These are phyloP conservation scores for Notarius lentiginosus DNA, from an alignment of 2,113 vertebrate genomes.

Conservation along the genomic window DNA sequence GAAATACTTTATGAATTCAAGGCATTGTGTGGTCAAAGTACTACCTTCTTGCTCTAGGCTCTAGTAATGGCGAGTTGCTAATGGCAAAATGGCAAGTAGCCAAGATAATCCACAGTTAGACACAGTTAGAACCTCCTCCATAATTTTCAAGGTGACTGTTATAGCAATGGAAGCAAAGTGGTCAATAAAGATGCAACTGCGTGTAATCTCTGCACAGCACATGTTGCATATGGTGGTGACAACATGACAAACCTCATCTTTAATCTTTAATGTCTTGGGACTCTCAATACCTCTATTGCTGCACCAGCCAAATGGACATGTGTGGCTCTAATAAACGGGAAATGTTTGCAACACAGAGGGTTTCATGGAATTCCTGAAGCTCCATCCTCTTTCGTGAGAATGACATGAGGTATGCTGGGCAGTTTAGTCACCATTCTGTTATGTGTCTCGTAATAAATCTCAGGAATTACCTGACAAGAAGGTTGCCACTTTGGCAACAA, in stretches of 20 bases:
- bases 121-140: background rate
- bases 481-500: slow-evolving; percentile 1
- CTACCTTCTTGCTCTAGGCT: background rate
- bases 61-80: background rate
- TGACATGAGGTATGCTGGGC: background rate
- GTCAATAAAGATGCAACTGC: slow-evolving; percentile 3
- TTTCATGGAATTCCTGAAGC: background rate
- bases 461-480: background rate
- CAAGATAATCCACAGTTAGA: slow-evolving; percentile 16
- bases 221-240: background rate
- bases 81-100: slow-evolving; percentile 21
- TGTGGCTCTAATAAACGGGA: background rate
- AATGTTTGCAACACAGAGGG: background rate
- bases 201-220: background rate
- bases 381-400: background rate
- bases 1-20: background rate
- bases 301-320: background rate
- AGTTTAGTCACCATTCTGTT: background rate
- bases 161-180: background rate
- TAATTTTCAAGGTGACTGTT: slow-evolving; percentile 6
- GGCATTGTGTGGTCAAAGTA: background rate
- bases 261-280: slow-evolving; percentile 6
- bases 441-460: background rate
- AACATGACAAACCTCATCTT: slow-evolving; percentile 19
- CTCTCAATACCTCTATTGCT: background rate